A percentile compares a stretch with the other conserved stretches of the same genome.
Conservation (phyloP, 2,113 vertebrate genomes). For the Phodopus roborovskii region DNA sequence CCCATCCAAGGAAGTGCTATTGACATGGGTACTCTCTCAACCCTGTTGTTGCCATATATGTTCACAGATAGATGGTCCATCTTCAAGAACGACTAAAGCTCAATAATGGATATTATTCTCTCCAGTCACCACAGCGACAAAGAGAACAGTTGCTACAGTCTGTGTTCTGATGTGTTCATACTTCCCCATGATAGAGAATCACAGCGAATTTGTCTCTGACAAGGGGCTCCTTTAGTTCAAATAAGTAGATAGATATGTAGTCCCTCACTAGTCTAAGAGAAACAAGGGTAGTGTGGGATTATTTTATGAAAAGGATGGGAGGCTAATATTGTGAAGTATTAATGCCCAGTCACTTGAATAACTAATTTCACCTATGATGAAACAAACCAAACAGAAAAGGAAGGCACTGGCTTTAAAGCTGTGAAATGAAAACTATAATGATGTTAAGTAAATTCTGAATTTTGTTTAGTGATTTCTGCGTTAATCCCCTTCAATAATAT, state of each 20-base stretch:
- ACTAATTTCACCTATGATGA: conserved; percentile 14
- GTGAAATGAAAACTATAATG: neutral
- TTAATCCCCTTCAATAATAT: neutral
- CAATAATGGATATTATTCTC: neutral
- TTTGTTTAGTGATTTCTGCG: neutral
- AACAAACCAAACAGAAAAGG: neutral
- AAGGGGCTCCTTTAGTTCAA: neutral
- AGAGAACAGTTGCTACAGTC: no score
- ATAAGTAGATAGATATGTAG: neutral
- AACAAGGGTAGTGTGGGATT: neutral
- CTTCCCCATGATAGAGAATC: neutral
- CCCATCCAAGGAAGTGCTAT: neutral
- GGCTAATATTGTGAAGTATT: neutral
- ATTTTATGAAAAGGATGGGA: neutral
- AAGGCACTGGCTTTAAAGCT: neutral
- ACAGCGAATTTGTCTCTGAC: neutral
- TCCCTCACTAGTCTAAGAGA: neutral
- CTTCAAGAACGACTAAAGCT: neutral
- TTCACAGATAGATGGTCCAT: neutral
- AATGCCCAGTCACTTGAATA: neutral
- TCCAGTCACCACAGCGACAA: neutral
- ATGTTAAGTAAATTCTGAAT: neutral
- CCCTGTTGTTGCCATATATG: neutral
- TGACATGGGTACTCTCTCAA: neutral
- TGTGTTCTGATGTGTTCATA: neutral